Conservation (phyloP, 2,113 vertebrate species). For the Dolichotis patagonum region DNA sequence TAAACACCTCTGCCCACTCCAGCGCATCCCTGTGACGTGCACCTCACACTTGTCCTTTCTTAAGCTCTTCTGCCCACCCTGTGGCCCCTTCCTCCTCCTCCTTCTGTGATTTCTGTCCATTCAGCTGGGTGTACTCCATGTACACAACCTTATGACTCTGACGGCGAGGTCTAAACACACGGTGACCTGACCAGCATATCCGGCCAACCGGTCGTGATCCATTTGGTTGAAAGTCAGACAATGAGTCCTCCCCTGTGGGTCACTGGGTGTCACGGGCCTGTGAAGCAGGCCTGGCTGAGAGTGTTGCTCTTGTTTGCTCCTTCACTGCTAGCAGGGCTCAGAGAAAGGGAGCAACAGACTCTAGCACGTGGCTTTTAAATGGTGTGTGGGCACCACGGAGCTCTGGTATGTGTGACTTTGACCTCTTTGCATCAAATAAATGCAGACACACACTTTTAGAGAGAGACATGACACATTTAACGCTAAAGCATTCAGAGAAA, state of each 20-base stretch:
- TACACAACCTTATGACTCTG: not conserved
- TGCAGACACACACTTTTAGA: not conserved
- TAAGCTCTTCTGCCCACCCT: not conserved
- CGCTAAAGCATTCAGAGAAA: not conserved
- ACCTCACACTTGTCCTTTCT: not conserved
- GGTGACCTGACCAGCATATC: not conserved
- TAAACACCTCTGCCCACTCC: not conserved
- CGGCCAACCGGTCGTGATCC: not conserved
- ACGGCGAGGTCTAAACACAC: not conserved
- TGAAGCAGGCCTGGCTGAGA: not conserved
- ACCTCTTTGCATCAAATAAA: slow-evolving; percentile 2
- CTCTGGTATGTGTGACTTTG: not conserved
- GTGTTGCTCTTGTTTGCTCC: not conserved
- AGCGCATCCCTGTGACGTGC: not conserved
- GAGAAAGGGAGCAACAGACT: not conserved
- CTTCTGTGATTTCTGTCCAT: not conserved
- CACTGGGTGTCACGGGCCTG: not conserved
- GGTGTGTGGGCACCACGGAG: not conserved
- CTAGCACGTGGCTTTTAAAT: not conserved
- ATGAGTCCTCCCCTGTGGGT: not conserved
- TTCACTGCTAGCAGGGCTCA: not conserved
- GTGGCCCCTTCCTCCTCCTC: not conserved
- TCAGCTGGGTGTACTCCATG: not conserved
- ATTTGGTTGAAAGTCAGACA: not conserved
- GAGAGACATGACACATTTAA: not conserved